Percentiles rank a stretch among this genome's conserved stretches.
phyloP scores from a whole-genome alignment of 1,140 invertebrate genomes.

The Helicorthomorpha holstii region DNA sequence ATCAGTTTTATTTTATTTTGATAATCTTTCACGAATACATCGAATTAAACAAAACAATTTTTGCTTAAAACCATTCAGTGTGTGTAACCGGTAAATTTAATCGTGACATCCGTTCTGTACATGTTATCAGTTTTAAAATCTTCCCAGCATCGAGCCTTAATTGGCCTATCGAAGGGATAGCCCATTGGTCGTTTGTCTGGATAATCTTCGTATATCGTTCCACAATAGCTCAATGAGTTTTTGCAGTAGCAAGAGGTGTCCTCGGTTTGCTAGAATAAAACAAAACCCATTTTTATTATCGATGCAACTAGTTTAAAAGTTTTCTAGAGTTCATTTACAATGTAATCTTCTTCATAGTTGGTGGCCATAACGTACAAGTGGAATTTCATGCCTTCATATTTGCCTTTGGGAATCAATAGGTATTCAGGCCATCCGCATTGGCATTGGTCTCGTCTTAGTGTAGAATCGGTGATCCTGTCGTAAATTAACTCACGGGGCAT shows the following conservation, averaged over 20 bases:
- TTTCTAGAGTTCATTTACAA: too few species aligned
- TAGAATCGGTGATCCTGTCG: conserved; percentile 7
- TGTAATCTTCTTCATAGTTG: conserved; percentile 20
- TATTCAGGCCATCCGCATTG: conserved; percentile 39
- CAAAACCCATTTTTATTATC: conserved; percentile 2
- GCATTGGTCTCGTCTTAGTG: conserved; percentile 21
- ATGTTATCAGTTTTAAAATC: conserved; percentile 10
- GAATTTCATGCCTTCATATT: conserved; percentile 26
- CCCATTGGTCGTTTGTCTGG: conserved; percentile 9
- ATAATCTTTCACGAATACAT: too few species aligned
- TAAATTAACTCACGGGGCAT: conserved; percentile 7
- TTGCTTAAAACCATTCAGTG: too few species aligned
- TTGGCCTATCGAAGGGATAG: conserved; percentile 10
- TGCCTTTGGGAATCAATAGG: conserved; percentile 37
- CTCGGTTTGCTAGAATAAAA: not conserved
- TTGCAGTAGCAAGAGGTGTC: not conserved
- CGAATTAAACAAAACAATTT: too few species aligned
- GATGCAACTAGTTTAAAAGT: too few species aligned
- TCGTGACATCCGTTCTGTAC: conserved; percentile 3
- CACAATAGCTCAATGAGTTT: conserved; percentile 8
- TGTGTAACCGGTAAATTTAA: not conserved
- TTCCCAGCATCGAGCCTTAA: not conserved
- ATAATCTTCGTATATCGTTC: conserved; percentile 8
- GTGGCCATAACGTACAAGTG: conserved; percentile 29
- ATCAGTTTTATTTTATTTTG: too few species aligned